A percentile compares a stretch with the other conserved stretches of the same genome.
phyloP scores from a whole-genome alignment of 2,797 vertebrate genomes.

The Hafferia zeledoni region DNA sequence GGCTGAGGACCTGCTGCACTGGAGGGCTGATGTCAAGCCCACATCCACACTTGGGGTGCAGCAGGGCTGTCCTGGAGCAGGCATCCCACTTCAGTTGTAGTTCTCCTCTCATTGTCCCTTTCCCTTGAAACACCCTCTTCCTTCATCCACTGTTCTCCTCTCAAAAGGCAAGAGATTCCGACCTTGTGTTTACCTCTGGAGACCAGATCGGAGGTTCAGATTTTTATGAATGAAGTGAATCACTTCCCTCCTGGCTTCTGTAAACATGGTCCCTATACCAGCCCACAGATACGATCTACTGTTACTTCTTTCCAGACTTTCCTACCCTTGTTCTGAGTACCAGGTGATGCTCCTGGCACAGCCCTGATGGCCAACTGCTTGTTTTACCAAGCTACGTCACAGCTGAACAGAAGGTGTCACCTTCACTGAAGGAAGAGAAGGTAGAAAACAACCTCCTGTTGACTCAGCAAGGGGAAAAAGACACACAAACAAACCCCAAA shows the following conservation, averaged over 20 bases:
- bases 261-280: not conserved
- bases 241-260: not conserved
- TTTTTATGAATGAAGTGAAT: slow-evolving; percentile 34
- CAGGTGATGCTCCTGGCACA: not conserved
- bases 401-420: not conserved
- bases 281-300: not conserved
- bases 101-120: not conserved
- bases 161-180: not conserved
- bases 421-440: not conserved
- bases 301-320: not conserved
- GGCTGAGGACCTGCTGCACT: not conserved
- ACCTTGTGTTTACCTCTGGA: not conserved
- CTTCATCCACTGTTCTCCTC: not conserved
- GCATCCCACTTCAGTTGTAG: not conserved
- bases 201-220: not conserved
- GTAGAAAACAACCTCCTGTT: slow-evolving; percentile 37
- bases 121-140: not conserved
- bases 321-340: not conserved
- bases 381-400: not conserved
- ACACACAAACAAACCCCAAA: slow-evolving; percentile 34
- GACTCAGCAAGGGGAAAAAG: not conserved
- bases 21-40: not conserved
- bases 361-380: not conserved
- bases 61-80: not conserved
- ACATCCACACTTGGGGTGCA: not conserved